Percentiles rank a stretch among this genome's conserved stretches.
Evolutionary conservation across 2,888 invertebrate species (phyloP).

Genomic region (Melanostoma scalare): DNA sequence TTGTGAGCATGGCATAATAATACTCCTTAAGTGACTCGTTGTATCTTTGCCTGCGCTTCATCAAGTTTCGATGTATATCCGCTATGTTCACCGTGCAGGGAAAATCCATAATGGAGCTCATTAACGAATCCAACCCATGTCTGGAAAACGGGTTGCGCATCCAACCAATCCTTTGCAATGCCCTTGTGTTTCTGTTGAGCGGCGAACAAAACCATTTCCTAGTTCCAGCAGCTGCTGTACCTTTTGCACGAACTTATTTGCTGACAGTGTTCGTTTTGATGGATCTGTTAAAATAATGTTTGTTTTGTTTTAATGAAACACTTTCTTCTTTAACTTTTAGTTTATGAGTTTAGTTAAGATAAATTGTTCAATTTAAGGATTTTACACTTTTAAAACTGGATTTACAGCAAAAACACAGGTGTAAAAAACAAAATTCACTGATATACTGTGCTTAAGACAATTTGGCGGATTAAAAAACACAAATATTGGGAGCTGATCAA

Average conservation of each 20-base stretch:
- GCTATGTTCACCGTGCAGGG: slow-evolving; percentile 35
- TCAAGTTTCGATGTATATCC: slow-evolving; percentile 57
- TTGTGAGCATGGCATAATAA: slow-evolving; percentile 65
- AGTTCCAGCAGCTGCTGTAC: slow-evolving; percentile 40
- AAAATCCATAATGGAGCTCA: slow-evolving; percentile 35
- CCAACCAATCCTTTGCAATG: slow-evolving; percentile 39
- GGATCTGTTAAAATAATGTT: too few species aligned
- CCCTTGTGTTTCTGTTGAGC: slow-evolving; percentile 35
- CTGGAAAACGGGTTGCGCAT: slow-evolving; percentile 42
- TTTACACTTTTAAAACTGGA: too few species aligned
- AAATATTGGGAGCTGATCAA: too few species aligned
- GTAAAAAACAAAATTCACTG: too few species aligned
- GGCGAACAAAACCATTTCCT: slow-evolving; percentile 36
- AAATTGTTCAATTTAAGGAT: too few species aligned
- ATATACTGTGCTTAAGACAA: too few species aligned
- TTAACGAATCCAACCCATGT: slow-evolving; percentile 16
- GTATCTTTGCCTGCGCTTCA: slow-evolving; percentile 32
- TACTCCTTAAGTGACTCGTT: slow-evolving; percentile 54
- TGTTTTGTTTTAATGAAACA: too few species aligned
- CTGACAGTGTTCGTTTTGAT: slow-evolving; percentile 10
- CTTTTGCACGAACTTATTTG: slow-evolving; percentile 22
- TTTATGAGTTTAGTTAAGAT: too few species aligned
- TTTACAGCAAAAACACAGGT: too few species aligned
- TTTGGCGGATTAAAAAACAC: too few species aligned
- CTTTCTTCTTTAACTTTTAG: too few species aligned